A percentile compares a stretch with the other conserved stretches of the same genome.
Evolutionary conservation across 1,140 invertebrate genomes (phyloP).

Genomic region (Sarcophaga peregrina): DNA sequence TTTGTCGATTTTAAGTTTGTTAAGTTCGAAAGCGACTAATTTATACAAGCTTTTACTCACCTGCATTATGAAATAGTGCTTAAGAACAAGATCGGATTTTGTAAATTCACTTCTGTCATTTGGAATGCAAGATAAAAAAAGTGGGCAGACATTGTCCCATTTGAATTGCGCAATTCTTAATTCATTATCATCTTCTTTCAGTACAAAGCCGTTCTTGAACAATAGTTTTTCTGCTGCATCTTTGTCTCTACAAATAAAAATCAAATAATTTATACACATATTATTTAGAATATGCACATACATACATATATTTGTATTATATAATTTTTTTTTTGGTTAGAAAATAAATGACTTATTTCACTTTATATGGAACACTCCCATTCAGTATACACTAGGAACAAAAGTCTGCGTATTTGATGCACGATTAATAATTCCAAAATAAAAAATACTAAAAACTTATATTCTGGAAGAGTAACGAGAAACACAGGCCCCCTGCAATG

Average conservation of each 20-base stretch:
- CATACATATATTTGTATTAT: no score
- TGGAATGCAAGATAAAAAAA: slow-evolving; percentile 76
- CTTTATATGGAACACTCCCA: background rate
- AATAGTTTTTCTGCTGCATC: slow-evolving; percentile 54
- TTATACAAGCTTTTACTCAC: slow-evolving; percentile 61
- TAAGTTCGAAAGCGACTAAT: no score
- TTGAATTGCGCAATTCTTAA: slow-evolving; percentile 70
- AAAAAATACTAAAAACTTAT: no score
- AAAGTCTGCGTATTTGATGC: no score
- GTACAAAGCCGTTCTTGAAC: slow-evolving; percentile 55
- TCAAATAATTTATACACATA: background rate
- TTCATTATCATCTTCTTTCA: slow-evolving; percentile 54
- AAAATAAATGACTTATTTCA: background rate
- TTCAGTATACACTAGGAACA: no score
- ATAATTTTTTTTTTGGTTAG: no score
- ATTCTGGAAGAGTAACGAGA: no score
- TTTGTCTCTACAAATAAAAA: slow-evolving; percentile 52
- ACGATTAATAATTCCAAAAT: no score
- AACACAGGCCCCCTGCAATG: no score
- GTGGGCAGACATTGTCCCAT: slow-evolving; percentile 78
- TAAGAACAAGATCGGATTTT: slow-evolving; percentile 69
- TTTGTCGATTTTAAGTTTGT: no score
- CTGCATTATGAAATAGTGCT: slow-evolving; percentile 69
- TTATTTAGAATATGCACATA: background rate
- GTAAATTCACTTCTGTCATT: slow-evolving; percentile 60